Evolutionary conservation across 2,113 vertebrate genomes (phyloP).

Genomic region (Tapirus terrestris): DNA sequence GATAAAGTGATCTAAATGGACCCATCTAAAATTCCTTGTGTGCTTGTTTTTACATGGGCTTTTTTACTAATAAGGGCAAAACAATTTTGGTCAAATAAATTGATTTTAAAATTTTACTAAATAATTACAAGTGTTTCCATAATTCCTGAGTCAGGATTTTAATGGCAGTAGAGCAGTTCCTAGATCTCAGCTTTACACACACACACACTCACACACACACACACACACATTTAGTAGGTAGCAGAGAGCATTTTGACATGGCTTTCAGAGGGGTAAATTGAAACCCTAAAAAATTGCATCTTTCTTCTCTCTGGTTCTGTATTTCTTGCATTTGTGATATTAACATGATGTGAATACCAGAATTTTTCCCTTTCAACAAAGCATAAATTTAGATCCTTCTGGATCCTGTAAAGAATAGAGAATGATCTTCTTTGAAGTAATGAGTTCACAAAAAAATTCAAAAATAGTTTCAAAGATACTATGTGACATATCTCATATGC

Average conservation of each 20-base stretch:
- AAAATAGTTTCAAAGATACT: conserved; percentile 37
- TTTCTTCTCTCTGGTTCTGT: background rate
- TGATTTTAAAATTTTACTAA: background rate
- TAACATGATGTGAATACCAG: background rate
- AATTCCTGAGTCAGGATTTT: background rate
- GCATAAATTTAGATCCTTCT: conserved; percentile 19
- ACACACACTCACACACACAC: background rate
- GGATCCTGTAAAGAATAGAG: conserved; percentile 8
- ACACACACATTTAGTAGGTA: background rate
- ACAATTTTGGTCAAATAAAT: background rate
- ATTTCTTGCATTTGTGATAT: conserved; percentile 23
- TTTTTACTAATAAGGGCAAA: background rate
- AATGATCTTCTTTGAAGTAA: conserved; percentile 57
- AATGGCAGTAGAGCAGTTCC: background rate
- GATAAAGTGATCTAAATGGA: background rate
- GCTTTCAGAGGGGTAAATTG: background rate
- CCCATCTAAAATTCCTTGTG: background rate
- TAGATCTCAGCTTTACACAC: background rate
- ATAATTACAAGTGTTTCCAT: background rate
- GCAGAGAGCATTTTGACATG: background rate
- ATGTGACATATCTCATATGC: conserved; percentile 42
- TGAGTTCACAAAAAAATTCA: conserved; percentile 50
- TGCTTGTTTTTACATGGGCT: background rate
- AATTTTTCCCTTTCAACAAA: conserved; percentile 37
- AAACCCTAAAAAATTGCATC: background rate